These are phyloP conservation scores for Trematocara zebra DNA, from an alignment of 2,113 vertebrate genomes.

Conservation along the genomic window DNA sequence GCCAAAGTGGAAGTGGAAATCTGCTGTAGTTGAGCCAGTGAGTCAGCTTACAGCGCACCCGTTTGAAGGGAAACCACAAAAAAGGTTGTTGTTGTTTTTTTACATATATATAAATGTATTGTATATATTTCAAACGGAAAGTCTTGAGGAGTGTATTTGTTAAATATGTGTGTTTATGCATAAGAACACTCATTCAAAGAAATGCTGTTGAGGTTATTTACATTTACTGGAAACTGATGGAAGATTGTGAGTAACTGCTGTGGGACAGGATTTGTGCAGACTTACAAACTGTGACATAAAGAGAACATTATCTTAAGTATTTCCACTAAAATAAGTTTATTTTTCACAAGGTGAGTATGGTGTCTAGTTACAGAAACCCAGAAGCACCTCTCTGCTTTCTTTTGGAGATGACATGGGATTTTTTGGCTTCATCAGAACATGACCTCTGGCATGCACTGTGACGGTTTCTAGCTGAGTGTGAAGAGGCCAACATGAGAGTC, in stretches of 20 bases:
- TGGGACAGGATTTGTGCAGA: background rate
- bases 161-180: slow-evolving; percentile 55
- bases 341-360: background rate
- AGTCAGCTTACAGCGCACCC: slow-evolving; percentile 50
- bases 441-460: background rate
- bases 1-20: slow-evolving; percentile 71
- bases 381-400: background rate
- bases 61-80: slow-evolving; percentile 60
- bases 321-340: background rate
- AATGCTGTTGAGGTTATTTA: slow-evolving; percentile 37
- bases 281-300: background rate
- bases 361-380: background rate
- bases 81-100: slow-evolving; percentile 49
- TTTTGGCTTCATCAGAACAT: background rate
- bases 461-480: background rate
- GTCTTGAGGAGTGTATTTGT: slow-evolving; percentile 57
- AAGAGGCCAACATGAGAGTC: background rate
- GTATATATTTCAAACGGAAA: slow-evolving; percentile 35
- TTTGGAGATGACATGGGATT: background rate
- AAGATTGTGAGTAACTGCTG: slow-evolving; percentile 24
- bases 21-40: slow-evolving; percentile 52
- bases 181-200: slow-evolving; percentile 25
- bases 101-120: background rate
- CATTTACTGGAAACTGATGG: slow-evolving; percentile 64
- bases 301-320: background rate